Evolutionary conservation across 1,140 invertebrate genomes (phyloP), one percentile per base, ranked within the genome.

Genomic region (Orius insidiosus): DNA sequence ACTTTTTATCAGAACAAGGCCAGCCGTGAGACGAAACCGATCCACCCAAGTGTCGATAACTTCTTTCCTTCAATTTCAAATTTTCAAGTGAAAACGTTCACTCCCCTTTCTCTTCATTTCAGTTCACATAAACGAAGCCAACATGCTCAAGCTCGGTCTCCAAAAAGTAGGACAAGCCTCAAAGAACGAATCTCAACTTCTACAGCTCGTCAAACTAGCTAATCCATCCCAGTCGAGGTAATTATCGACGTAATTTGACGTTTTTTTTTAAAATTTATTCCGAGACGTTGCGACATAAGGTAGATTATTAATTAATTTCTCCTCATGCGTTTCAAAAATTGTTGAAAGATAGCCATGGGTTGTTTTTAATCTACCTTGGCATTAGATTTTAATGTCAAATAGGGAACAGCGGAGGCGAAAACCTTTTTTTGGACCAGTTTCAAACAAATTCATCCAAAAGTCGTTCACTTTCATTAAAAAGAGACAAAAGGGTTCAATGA

Each of bases 151-250:
- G 39, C 24, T 48, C 7, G 34, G 38, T 42, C 24, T 35, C n/a
- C 24, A 42, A 15, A 32, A 32, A 32, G 15, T 48, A 14, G 31
- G 30, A 33, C 37, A 48, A 38, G 13, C 42, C 13, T 24, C 24
- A 3, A 48, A 40, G 15, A 48, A 48, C 34, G 46, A 48, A 48
- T 38, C 46, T 11, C 39, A 48, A 16, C 32, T 48, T 11, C n/a
- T 48, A 42, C 39, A 48, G 9, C 19, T 48, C n/a, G 30, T 39
- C 39, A 48, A 48, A 35, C 30, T 38, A 19, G 11, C 42, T 31
- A 48, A 19, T 32, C 14, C 39, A 42, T 42, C 38, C 6, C 15
- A n/a, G 8, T 43, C 8, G 15, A 43, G 11, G 41, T 32, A 10
- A n/a, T 32, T n/a, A 24, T 43, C n/a, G 24, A 36, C 34, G 35